Base-by-base conservation (phyloP, 2,113 vertebrate species). In the Ptychochromis oligacanthus region DNA sequence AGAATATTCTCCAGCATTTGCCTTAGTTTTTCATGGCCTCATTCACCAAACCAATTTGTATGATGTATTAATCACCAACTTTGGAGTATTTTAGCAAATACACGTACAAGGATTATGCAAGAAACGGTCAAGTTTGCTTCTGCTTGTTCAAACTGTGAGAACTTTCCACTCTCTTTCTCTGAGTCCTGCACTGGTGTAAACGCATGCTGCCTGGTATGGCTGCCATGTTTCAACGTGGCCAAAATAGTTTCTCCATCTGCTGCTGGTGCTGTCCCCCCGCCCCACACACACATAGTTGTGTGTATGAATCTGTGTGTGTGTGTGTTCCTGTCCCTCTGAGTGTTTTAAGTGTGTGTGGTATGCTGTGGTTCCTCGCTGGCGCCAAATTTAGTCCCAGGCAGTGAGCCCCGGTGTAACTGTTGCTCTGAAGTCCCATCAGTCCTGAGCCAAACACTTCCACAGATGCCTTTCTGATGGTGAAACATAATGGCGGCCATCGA, bases 221-320 rank as follows among this genome's bases (percentile, higher is more conserved):
- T 92, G 91, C 88, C 92, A 90, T 92, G 88, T 84, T 91, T 91
- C 87, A 88, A 93, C 88, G 85, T 90, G 82, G 91, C 92, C 90
- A 93, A 92, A 95, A 95, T 95, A 95, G 93, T 94, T 95, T 89
- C 91, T 92, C 93, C 94, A 95, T 95, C 94, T 96, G 95, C 93
- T 91, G 87, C 87, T 70, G 60, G 57, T 80, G 80, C 60, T n/a
- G n/a, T n/a, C n/a, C 83, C 67, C 78, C 81, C 64, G 2, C 34
- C 56, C 24, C 67, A 18, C 13, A 1, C 31, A 56, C 77, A 58
- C 55, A 74, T 67, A 82, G 83, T 89, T 75, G 43, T 84, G 85
- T 72, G 81, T 70, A 46, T 78, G 55, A 86, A 54, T n/a, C n/a
- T n/a, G n/a, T 84, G 83, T 61, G 59, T 83, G 80, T 78, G 77